A percentile compares a stretch with the other conserved stretches of the same genome.
These are phyloP conservation scores for Cecropterus lyciades DNA, from an alignment of 1,140 invertebrate species.

Conservation along the genomic window DNA sequence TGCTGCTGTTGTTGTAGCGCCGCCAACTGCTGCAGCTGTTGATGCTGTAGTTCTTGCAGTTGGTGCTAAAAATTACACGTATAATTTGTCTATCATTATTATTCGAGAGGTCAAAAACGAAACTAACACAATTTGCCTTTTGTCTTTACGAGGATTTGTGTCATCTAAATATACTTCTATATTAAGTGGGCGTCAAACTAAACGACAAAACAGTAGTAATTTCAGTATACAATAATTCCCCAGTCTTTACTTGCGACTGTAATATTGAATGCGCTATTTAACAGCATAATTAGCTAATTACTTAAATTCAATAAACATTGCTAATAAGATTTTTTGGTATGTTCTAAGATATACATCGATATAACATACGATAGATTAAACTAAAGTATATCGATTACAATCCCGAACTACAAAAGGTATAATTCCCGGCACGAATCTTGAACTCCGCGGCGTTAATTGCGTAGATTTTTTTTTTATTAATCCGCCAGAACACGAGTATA, in stretches of 20 bases:
- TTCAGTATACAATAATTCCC: constrained; percentile 9
- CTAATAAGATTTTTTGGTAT: constrained; percentile 20
- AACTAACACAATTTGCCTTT: constrained; percentile 20
- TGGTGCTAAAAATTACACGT: constrained; percentile 40
- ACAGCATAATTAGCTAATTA: constrained; percentile 30
- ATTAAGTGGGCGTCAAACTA: constrained; percentile 33
- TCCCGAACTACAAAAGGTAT: constrained; percentile 36
- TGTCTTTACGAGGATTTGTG: constrained; percentile 33
- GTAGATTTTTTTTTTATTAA: not conserved
- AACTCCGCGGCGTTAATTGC: constrained; percentile 6
- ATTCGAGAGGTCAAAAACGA: constrained; percentile 8
- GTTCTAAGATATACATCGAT: constrained; percentile 28
- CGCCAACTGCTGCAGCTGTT: constrained; percentile 53
- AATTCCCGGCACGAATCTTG: constrained; percentile 32
- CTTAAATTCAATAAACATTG: constrained; percentile 26
- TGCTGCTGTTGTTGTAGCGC: constrained; percentile 64
- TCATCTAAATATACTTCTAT: constrained; percentile 29
- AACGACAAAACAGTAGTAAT: constrained; percentile 4
- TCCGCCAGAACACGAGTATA: not conserved
- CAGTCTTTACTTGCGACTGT: constrained; percentile 3
- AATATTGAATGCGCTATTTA: constrained; percentile 18
- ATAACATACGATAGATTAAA: constrained; percentile 22
- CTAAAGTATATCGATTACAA: constrained; percentile 36
- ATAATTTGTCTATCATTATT: constrained; percentile 26
- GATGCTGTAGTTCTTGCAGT: constrained; percentile 51